Evolutionary conservation across 2,113 vertebrate species (phyloP).

Genomic region (Brachionichthys hirsutus): DNA sequence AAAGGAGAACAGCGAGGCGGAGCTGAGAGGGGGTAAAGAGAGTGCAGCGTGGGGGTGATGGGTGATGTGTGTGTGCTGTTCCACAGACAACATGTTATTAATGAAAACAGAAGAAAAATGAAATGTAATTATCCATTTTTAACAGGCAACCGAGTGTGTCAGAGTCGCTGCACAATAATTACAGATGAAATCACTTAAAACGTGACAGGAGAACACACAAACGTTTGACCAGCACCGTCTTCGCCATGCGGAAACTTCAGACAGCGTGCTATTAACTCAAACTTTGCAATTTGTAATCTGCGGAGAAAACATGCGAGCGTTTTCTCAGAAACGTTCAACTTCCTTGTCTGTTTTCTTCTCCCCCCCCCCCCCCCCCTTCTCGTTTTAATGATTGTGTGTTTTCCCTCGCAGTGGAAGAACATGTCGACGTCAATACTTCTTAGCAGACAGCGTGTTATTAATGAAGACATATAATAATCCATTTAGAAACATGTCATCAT

Average conservation of each 20-base stretch:
- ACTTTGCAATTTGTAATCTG: conserved; percentile 65
- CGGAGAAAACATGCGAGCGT: conserved; percentile 45
- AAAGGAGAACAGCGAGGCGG: conserved; percentile 58
- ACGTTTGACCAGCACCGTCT: conserved; percentile 36
- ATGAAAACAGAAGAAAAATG: conserved; percentile 57
- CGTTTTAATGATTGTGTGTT: conserved; percentile 13
- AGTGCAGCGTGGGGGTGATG: conserved; percentile 61
- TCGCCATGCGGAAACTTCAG: conserved; percentile 40
- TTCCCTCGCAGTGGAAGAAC: conserved; percentile 4
- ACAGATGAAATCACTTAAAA: conserved; percentile 69
- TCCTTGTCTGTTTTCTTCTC: not conserved
- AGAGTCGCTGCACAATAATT: conserved; percentile 61
- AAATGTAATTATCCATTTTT: conserved; percentile 54
- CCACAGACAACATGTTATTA: conserved; percentile 70
- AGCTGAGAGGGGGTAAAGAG: conserved; percentile 57
- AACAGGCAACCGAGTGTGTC: conserved; percentile 24
- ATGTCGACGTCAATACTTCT: conserved; percentile 37
- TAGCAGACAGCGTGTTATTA: conserved; percentile 71
- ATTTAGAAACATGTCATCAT: conserved; percentile 78
- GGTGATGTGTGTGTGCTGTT: conserved; percentile 41
- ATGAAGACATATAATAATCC: conserved; percentile 77
- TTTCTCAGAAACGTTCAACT: not conserved
- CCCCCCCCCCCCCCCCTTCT: too few species aligned
- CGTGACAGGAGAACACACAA: conserved; percentile 55
- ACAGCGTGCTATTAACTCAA: conserved; percentile 69